Conservation (phyloP, 2,113 vertebrate species). For the Xenopus laevis region DNA sequence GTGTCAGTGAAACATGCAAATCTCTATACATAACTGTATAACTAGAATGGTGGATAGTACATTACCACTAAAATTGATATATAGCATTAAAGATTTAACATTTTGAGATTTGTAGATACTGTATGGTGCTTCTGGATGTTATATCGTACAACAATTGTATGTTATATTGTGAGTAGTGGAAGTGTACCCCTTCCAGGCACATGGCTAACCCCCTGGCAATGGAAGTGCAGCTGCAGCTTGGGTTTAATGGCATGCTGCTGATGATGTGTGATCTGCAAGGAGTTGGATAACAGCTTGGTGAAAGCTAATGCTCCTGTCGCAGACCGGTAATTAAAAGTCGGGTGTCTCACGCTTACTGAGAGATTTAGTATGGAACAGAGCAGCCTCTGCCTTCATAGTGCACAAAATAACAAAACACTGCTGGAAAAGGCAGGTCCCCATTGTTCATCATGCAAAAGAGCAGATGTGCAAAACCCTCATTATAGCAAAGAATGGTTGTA, state of each 20-base stretch:
- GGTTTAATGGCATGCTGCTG: background rate
- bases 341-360: constrained; percentile 41
- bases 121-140: background rate
- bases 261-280: constrained; percentile 32
- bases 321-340: constrained; percentile 50
- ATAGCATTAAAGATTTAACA: constrained; percentile 1
- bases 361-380: constrained; percentile 8
- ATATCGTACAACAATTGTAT: background rate
- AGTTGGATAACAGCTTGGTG: constrained; percentile 27
- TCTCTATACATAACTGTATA: background rate
- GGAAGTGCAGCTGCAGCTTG: constrained; percentile 28
- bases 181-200: constrained; percentile 2
- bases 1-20: background rate
- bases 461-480: constrained; percentile 26
- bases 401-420: constrained; percentile 1
- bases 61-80: background rate
- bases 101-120: background rate
- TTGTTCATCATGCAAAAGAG: background rate
- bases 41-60: background rate
- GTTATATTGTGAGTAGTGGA: background rate
- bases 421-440: background rate
- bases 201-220: background rate
- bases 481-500: constrained; percentile 1
- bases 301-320: constrained; percentile 36
- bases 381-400: background rate